These are phyloP conservation scores for Cataglyphis albicans DNA, from an alignment of 2,888 invertebrate species.

Conservation along the genomic window DNA sequence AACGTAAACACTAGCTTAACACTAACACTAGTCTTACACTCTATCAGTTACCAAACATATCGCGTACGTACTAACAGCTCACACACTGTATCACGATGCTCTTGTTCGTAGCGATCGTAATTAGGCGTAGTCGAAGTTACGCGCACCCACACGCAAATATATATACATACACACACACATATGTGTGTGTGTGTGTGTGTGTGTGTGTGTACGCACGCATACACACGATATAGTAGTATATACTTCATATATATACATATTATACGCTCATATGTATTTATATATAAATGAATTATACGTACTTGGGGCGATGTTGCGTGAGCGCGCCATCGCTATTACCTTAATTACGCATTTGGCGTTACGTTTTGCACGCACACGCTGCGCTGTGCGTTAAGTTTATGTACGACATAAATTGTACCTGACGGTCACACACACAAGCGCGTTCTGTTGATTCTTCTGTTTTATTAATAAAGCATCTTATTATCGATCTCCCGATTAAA, in stretches of 20 bases:
- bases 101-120: conserved; percentile 59
- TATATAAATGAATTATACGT: conserved; percentile 56
- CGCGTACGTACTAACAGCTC: conserved; percentile 69
- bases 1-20: conserved; percentile 44
- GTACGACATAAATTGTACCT: conserved; percentile 76
- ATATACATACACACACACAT: conserved; percentile 9
- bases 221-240: conserved; percentile 53
- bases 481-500: conserved; percentile 52
- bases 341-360: conserved; percentile 43
- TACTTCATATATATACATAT: conserved; percentile 38
- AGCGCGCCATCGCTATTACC: conserved; percentile 40
- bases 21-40: conserved; percentile 79
- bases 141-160: conserved; percentile 37
- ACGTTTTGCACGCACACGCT: conserved; percentile 36
- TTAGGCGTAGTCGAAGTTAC: conserved; percentile 44
- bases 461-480: conserved; percentile 75
- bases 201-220: conserved; percentile 6
- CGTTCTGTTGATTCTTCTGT: conserved; percentile 75
- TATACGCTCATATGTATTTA: conserved; percentile 37
- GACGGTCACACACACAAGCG: conserved; percentile 74
- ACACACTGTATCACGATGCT: conserved; percentile 53
- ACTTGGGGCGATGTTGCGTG: conserved; percentile 34
- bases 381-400: conserved; percentile 59
- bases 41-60: conserved; percentile 79
- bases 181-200: too few species aligned